A percentile compares a stretch with the other conserved stretches of the same genome.
These are phyloP conservation scores for Bibio marci DNA, from an alignment of 2,888 invertebrate genomes.

Conservation along the genomic window DNA sequence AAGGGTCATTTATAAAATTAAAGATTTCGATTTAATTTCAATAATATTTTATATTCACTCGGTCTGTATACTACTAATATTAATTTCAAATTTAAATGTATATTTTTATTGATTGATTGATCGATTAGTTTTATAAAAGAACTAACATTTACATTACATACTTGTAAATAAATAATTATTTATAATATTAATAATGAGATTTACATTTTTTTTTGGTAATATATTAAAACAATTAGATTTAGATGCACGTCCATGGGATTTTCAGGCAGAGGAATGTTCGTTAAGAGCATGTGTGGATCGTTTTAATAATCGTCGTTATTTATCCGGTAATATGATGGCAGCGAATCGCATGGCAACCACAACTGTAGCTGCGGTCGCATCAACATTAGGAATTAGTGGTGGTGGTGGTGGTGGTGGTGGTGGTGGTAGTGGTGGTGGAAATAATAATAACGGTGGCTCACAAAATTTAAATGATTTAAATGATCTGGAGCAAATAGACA, in stretches of 20 bases:
- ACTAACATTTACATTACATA: no score
- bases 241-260: conserved; percentile 96
- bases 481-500: conserved; percentile 7
- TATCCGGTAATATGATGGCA: conserved; percentile 14
- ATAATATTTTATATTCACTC: background rate
- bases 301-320: conserved; percentile 87
- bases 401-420: conserved; percentile 4
- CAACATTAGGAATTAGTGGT: conserved; percentile 7
- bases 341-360: conserved; percentile 5
- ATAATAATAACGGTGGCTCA: background rate
- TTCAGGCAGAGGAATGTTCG: conserved; percentile 92
- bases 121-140: no score
- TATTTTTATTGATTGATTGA: conserved; percentile 10
- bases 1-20: no score
- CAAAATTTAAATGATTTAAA: conserved; percentile 3
- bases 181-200: no score
- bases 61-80: no score
- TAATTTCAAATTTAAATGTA: no score
- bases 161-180: no score
- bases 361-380: conserved; percentile 8
- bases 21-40: background rate
- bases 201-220: background rate
- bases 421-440: background rate
- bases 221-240: conserved; percentile 41
- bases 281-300: conserved; percentile 86